phyloP scores from a whole-genome alignment of 2,888 invertebrate genomes.

The Notodonta dromedarius region DNA sequence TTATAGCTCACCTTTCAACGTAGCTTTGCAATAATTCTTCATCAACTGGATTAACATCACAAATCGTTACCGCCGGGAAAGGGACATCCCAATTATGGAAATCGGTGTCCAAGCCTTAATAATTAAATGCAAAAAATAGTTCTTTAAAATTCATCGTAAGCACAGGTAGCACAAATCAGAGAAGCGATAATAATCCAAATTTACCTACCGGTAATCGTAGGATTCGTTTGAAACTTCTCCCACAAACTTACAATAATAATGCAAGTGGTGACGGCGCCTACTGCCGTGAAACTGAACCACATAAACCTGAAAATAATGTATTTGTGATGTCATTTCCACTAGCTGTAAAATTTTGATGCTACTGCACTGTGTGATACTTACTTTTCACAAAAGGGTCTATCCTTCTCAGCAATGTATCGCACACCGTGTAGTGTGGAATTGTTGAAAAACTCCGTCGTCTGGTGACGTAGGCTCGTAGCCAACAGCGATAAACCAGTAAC shows the following conservation, averaged over 20 bases:
- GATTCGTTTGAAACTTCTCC: conserved; percentile 93
- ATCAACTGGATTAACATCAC: conserved; percentile 82
- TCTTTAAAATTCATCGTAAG: not conserved
- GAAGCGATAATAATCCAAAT: not conserved
- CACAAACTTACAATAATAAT: conserved; percentile 91
- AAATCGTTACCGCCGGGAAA: conserved; percentile 89
- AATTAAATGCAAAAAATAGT: not conserved
- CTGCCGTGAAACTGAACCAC: conserved; percentile 90
- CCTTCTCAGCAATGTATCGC: conserved; percentile 90
- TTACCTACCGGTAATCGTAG: conserved; percentile 88
- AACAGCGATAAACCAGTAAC: conserved; percentile 70
- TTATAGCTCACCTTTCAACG: conserved; percentile 62
- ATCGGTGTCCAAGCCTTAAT: conserved; percentile 88
- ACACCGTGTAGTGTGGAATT: conserved; percentile 92
- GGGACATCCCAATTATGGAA: conserved; percentile 92
- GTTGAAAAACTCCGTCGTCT: conserved; percentile 89
- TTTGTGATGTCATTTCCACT: not conserved
- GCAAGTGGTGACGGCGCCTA: conserved; percentile 88
- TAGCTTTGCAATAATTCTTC: conserved; percentile 73
- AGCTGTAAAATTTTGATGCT: not conserved
- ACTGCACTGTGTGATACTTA: conserved; percentile 55
- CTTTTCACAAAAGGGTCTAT: conserved; percentile 91
- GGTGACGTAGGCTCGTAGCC: conserved; percentile 87
- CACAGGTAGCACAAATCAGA: not conserved
- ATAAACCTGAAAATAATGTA: conserved; percentile 84